Percentiles rank a stretch among this genome's conserved stretches.
Evolutionary conservation across 2,797 vertebrate genomes (phyloP).

Genomic region (Danio choprae): DNA sequence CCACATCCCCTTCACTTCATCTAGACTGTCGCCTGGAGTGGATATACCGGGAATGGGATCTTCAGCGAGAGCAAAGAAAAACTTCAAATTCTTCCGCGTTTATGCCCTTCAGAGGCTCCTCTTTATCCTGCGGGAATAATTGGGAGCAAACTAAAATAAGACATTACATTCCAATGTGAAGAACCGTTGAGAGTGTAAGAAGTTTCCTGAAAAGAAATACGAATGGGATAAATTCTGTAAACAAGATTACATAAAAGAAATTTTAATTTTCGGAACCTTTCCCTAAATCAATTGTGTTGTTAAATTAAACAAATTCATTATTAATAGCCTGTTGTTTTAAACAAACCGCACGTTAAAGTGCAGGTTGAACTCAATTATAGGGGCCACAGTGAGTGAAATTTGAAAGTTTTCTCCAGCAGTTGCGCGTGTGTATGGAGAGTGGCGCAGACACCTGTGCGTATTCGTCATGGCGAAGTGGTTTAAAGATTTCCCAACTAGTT

Average conservation of each 20-base stretch:
- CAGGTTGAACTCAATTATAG: not conserved
- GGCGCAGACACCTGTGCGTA: slow-evolving; percentile 27
- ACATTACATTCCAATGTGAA: slow-evolving; percentile 46
- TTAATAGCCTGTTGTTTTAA: too few species aligned
- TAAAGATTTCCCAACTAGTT: slow-evolving; percentile 92
- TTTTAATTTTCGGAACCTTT: slow-evolving; percentile 45
- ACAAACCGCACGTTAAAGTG: not conserved
- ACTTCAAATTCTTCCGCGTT: slow-evolving; percentile 79
- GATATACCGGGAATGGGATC: slow-evolving; percentile 83
- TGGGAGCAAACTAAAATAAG: slow-evolving; percentile 54
- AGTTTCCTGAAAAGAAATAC: slow-evolving; percentile 52
- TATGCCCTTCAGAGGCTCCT: slow-evolving; percentile 79
- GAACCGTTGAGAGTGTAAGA: slow-evolving; percentile 39
- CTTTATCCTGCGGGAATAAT: slow-evolving; percentile 82
- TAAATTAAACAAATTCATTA: not conserved
- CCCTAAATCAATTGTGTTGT: slow-evolving; percentile 36
- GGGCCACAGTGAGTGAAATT: not conserved
- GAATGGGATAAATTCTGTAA: slow-evolving; percentile 63
- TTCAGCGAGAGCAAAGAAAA: slow-evolving; percentile 78
- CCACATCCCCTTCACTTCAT: slow-evolving; percentile 55
- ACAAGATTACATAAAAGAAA: slow-evolving; percentile 37
- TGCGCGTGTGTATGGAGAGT: slow-evolving; percentile 59
- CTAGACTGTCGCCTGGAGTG: slow-evolving; percentile 67
- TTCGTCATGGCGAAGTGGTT: slow-evolving; percentile 93
- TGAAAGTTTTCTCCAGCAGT: slow-evolving; percentile 15